phyloP scores from a whole-genome alignment of 37 sponge, comb jelly and placozoan genomes.

The Dysidea cf. avara region DNA sequence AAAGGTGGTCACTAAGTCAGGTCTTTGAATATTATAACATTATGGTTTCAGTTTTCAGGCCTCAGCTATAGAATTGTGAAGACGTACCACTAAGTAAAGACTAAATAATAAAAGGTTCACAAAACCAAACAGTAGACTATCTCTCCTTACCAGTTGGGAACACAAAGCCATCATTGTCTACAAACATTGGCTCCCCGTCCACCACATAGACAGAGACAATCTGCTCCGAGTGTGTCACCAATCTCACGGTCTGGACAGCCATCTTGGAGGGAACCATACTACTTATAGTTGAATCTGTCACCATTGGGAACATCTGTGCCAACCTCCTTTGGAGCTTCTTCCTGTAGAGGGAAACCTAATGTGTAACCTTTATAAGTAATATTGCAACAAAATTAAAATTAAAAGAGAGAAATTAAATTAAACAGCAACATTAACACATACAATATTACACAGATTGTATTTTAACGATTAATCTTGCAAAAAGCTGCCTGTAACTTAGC shows the following conservation, averaged over 20 bases:
- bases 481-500: too few species aligned
- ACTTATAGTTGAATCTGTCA: neutral
- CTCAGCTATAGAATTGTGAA: too few species aligned
- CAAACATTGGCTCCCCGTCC: constrained; percentile 38
- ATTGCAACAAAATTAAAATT: neutral
- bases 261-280: constrained; percentile 18
- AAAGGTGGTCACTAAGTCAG: too few species aligned
- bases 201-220: constrained; percentile 13
- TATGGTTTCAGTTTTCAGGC: too few species aligned
- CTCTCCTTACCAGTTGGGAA: constrained; percentile 38
- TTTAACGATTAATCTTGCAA: too few species aligned
- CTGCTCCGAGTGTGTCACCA: constrained; percentile 11
- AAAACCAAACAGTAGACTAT: too few species aligned
- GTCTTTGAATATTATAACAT: too few species aligned
- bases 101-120: too few species aligned
- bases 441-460: too few species aligned
- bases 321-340: constrained; percentile 7
- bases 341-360: constrained; percentile 6
- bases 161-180: constrained; percentile 4
- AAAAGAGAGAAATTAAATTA: neutral
- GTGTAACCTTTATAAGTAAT: neutral
- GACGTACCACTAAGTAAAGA: too few species aligned
- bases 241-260: neutral
- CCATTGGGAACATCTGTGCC: neutral
- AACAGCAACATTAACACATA: neutral